Evolutionary conservation across 2,797 vertebrate species (phyloP).

Genomic region (Clarias laeviceps): DNA sequence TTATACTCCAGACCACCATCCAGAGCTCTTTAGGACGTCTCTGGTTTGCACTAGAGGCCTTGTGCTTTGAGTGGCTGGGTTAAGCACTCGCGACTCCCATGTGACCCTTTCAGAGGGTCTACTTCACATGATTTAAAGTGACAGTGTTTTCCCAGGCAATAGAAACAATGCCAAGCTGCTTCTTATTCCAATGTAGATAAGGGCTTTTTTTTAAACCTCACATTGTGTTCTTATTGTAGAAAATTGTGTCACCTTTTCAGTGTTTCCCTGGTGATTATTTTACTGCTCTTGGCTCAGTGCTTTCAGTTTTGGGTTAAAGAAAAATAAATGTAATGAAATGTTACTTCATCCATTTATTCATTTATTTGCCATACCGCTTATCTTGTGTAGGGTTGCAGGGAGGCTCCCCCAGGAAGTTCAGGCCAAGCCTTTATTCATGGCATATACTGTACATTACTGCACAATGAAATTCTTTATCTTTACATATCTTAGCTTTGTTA

Average conservation of each 20-base stretch:
- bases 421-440: no score
- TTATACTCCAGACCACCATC: constrained; percentile 73
- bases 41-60: constrained; percentile 70
- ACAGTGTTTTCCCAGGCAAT: constrained; percentile 62
- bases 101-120: constrained; percentile 54
- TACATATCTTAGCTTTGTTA: no score
- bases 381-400: no score
- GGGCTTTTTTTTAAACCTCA: constrained; percentile 31
- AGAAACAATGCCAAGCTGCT: constrained; percentile 52
- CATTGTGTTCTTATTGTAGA: constrained; percentile 36
- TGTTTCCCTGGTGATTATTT: neutral
- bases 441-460: no score
- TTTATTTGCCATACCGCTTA: neutral
- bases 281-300: neutral
- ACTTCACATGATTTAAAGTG: constrained; percentile 69
- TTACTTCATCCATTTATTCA: neutral
- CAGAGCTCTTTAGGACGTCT: constrained; percentile 76
- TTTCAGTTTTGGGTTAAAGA: neutral
- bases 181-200: constrained; percentile 55
- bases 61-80: constrained; percentile 76
- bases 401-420: no score
- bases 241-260: neutral
- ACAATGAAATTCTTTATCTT: no score
- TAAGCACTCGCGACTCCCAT: constrained; percentile 66
- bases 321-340: neutral